These are phyloP conservation scores for Tinea trinotella DNA, from an alignment of 2,888 invertebrate species.

Conservation along the genomic window DNA sequence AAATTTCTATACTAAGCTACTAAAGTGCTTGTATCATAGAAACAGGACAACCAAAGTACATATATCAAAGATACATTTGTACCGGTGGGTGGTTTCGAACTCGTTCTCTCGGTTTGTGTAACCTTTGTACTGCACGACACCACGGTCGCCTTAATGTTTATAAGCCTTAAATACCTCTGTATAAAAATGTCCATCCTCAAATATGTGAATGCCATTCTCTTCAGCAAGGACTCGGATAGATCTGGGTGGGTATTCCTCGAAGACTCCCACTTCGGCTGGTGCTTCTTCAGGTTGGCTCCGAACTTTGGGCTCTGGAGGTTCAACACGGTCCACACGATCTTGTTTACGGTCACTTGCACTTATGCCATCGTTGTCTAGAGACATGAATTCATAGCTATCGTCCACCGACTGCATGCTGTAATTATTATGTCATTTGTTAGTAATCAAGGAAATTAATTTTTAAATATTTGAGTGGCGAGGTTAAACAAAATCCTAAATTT, in stretches of 20 bases:
- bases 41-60: no score
- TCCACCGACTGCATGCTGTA: constrained; percentile 67
- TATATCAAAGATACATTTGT: no score
- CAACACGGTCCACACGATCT: background rate
- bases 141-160: no score
- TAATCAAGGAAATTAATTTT: no score
- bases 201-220: constrained; percentile 91
- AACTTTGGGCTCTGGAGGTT: background rate
- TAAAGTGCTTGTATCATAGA: no score
- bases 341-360: constrained; percentile 43
- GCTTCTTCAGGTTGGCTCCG: constrained; percentile 13
- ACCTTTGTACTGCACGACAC: no score
- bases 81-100: no score
- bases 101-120: no score
- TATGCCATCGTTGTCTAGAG: constrained; percentile 50
- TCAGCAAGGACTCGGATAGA: constrained; percentile 79
- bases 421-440: no score
- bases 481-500: no score
- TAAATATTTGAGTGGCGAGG: no score
- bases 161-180: constrained; percentile 78
- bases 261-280: constrained; percentile 30
- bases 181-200: constrained; percentile 95
- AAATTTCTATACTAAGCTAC: no score
- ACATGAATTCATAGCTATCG: constrained; percentile 66
- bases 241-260: constrained; percentile 74